Conservation (phyloP, 1,140 invertebrate genomes). For the Paracyclopina nana region DNA sequence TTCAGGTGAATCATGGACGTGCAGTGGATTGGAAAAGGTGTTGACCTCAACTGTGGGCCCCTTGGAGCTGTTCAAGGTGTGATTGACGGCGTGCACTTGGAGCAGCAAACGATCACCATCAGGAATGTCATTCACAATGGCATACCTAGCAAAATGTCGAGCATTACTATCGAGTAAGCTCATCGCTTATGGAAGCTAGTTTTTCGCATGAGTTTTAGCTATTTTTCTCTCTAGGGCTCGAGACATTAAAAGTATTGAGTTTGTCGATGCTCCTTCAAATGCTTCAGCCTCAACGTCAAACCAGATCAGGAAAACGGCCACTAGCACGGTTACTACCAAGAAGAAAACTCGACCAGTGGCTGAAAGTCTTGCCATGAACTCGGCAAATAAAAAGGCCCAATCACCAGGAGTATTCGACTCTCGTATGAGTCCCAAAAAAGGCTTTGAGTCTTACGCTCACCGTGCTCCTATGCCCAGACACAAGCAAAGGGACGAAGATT, state of each 20-base stretch:
- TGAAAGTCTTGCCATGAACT: slow-evolving; percentile 24
- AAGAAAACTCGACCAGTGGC: slow-evolving; percentile 26
- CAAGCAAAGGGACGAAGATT: slow-evolving; percentile 39
- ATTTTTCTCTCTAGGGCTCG: too few species aligned
- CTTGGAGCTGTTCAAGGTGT: slow-evolving; percentile 54
- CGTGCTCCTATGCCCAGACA: too few species aligned
- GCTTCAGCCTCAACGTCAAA: too few species aligned
- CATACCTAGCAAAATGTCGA: slow-evolving; percentile 36
- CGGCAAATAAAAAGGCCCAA: too few species aligned
- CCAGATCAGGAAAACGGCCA: slow-evolving; percentile 39
- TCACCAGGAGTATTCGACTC: too few species aligned
- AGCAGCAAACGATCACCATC: slow-evolving; percentile 41
- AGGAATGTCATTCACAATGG: slow-evolving; percentile 58
- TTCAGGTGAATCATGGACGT: slow-evolving; percentile 31
- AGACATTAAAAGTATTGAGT: too few species aligned
- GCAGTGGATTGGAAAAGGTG: slow-evolving; percentile 47
- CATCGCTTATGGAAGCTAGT: too few species aligned
- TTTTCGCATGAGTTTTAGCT: too few species aligned
- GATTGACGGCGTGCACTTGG: slow-evolving; percentile 45
- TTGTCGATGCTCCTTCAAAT: too few species aligned
- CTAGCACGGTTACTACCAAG: slow-evolving; percentile 31
- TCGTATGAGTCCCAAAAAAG: too few species aligned
- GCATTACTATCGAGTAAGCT: too few species aligned
- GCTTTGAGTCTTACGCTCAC: too few species aligned
- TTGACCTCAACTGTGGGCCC: slow-evolving; percentile 49